phyloP scores from a whole-genome alignment of 2,888 invertebrate species.

The Xestia xanthographa region DNA sequence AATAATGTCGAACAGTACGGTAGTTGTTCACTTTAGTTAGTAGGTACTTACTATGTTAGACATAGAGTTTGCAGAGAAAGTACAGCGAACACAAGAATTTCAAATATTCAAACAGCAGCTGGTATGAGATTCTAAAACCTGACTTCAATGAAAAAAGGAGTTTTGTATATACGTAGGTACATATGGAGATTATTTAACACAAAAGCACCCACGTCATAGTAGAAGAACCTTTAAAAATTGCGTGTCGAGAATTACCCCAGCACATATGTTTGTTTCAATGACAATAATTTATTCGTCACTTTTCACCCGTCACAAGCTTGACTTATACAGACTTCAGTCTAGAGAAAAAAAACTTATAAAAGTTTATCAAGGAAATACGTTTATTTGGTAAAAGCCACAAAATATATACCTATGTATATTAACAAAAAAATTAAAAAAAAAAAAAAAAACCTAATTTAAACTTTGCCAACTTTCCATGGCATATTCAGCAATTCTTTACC shows the following conservation, averaged over 20 bases:
- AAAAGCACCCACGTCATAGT: too few species aligned
- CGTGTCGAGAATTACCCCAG: too few species aligned
- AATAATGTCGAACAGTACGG: conserved; percentile 21
- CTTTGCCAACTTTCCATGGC: conserved; percentile 26
- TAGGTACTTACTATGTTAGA: conserved; percentile 14
- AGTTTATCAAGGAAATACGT: too few species aligned
- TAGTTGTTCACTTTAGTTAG: conserved; percentile 35
- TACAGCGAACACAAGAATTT: background rate
- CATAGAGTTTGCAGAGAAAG: conserved; percentile 33
- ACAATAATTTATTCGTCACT: background rate
- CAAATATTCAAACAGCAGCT: background rate
- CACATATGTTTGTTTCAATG: too few species aligned
- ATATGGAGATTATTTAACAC: background rate
- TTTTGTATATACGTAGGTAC: too few species aligned
- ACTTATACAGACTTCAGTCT: rapidly evolving
- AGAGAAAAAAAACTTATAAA: too few species aligned
- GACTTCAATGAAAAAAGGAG: background rate
- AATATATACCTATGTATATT: too few species aligned
- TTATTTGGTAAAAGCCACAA: too few species aligned
- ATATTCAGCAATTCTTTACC: conserved; percentile 70
- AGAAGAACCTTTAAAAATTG: background rate
- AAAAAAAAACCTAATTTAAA: background rate
- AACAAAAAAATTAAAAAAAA: too few species aligned
- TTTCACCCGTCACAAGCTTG: background rate
- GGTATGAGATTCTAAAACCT: background rate